Evolutionary conservation across 1,140 invertebrate species (phyloP), one percentile per base, ranked within the genome.

Genomic region (Lepidotrigona ventralis): DNA sequence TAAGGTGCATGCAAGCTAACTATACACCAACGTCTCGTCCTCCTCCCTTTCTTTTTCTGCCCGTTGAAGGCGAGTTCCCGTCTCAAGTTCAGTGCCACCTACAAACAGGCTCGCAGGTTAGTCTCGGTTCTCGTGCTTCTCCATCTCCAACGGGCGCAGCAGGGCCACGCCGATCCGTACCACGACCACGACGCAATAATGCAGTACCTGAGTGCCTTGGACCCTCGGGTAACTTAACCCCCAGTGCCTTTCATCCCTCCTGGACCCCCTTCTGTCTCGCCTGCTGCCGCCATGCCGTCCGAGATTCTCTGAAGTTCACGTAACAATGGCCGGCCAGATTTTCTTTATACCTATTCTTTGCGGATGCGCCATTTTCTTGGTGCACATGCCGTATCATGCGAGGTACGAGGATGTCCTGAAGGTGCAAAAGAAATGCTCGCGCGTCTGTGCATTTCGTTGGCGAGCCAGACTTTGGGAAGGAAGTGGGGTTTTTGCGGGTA

Each of bases 191-290:
- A 86, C 82, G 74, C 78, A 88, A 89, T 85, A 89, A 88, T 86
- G 88, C 87, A 69, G 85, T 89, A 89, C 81, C 86, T 86, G 85
- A 88, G 88, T 76, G 74, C 79, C 77, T 71, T 60, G 66, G 76
- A 5, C 87, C 87, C 69, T 66, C 85, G 63, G 81, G 88, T 89
- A 89, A 87, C 88, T 73, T 64, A 87, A 87, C 77, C 80, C 81
- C 73, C 88, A 73, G 63, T 81, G 78, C 53, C 80, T 87, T 89
- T 89, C 83, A 89, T 89, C 88, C 87, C 82, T 88, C 85, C 81
- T 83, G 64, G 72, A 84, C 75, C 82, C 64, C 78, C 84, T 46
- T 46, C 58, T 84, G 77, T 71, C 81, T 89, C 78, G 83, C 8
- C 86, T 79, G 33, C 85, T 66, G 58, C 79, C 82, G 85, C 83